These are phyloP conservation scores for Haemorhous mexicanus DNA, from an alignment of 2,113 vertebrate species.

Conservation along the genomic window DNA sequence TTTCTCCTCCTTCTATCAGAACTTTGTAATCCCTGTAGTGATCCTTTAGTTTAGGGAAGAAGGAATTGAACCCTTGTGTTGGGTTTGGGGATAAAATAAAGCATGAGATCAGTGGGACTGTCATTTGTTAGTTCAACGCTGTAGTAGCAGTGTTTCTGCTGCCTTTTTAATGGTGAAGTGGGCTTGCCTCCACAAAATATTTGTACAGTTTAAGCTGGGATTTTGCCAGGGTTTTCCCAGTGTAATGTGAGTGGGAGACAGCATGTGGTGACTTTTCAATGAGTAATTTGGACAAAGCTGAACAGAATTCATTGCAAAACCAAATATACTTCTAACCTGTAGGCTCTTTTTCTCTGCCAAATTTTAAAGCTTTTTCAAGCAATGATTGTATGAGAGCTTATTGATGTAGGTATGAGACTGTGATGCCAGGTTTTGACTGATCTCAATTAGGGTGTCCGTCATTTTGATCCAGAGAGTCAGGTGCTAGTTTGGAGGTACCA, in stretches of 20 bases:
- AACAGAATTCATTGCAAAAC: neutral
- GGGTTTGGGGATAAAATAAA: neutral
- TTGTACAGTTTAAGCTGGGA: constrained; percentile 12
- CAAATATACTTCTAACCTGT: neutral
- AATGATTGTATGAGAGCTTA: neutral
- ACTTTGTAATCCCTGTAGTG: neutral
- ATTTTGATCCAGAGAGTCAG: constrained; percentile 45
- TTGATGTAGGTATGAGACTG: neutral
- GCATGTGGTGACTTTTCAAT: constrained; percentile 5
- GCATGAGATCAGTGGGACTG: neutral
- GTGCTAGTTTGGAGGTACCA: constrained; percentile 51
- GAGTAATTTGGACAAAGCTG: neutral
- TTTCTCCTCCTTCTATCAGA: neutral
- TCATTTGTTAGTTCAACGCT: accelerated
- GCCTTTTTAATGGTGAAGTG: neutral
- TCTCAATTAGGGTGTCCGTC: constrained; percentile 2
- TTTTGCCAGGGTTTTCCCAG: constrained; percentile 41
- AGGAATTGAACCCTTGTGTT: neutral
- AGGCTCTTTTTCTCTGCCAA: neutral
- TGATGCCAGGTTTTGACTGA: constrained; percentile 34
- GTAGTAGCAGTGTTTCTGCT: neutral
- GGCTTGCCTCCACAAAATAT: neutral
- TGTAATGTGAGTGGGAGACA: constrained; percentile 15
- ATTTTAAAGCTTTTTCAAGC: constrained; percentile 1
- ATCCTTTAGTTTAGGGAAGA: neutral